phyloP scores from a whole-genome alignment of 2,113 vertebrate genomes.

The Cardinalis cardinalis region DNA sequence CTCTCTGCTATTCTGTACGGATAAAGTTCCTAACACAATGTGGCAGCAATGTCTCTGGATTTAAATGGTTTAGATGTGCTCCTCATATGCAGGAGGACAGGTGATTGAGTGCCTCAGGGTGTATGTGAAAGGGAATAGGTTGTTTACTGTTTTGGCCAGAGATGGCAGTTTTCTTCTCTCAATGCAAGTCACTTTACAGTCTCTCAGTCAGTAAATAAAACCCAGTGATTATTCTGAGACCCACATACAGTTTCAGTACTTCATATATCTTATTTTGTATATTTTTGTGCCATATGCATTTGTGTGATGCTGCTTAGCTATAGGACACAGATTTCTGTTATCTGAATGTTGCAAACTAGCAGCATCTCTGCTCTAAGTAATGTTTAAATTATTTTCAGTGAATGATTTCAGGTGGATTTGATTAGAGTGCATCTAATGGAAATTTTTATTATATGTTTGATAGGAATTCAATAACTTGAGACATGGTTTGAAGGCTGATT shows the following conservation, averaged over 20 bases:
- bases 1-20: not conserved
- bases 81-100: not conserved
- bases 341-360: not conserved
- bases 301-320: not conserved
- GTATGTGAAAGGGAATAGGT: not conserved
- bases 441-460: not conserved
- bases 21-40: not conserved
- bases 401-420: constrained; percentile 5
- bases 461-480: not conserved
- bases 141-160: not conserved
- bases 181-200: not conserved
- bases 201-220: not conserved
- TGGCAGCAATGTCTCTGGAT: not conserved
- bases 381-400: not conserved
- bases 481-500: not conserved
- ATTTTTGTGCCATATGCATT: not conserved
- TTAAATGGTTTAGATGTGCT: not conserved
- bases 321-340: not conserved
- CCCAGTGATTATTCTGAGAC: not conserved
- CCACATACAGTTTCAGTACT: not conserved
- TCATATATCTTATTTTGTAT: not conserved
- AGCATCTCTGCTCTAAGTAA: not conserved
- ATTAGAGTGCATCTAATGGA: not conserved
- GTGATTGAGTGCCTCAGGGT: not conserved
- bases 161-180: not conserved